Percentiles rank a stretch among this genome's conserved stretches.
Conservation (phyloP, 1,140 invertebrate species). For the Zaprionus ornatus region DNA sequence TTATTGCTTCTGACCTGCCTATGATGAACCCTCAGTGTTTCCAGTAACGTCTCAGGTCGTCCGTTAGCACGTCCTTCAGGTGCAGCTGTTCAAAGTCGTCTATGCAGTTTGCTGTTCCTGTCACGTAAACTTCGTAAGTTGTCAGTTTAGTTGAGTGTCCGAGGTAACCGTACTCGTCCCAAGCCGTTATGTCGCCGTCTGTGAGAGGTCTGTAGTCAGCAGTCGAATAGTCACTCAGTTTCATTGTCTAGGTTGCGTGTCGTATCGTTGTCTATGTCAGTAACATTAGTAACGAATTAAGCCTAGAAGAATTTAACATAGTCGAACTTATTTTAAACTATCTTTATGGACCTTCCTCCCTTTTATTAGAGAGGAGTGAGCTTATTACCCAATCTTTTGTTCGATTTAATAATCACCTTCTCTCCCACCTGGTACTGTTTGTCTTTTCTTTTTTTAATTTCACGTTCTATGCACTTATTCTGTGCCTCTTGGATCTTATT, state of each 20-base stretch:
- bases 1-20: slow-evolving; percentile 16
- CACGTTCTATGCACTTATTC: too few relatives aligned
- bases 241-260: background rate
- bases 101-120: background rate
- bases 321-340: background rate
- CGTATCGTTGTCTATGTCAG: background rate
- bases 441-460: background rate
- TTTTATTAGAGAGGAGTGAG: background rate
- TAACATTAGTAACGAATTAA: background rate
- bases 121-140: background rate
- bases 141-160: slow-evolving; percentile 20
- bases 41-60: background rate
- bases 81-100: background rate
- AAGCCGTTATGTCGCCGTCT: slow-evolving; percentile 21
- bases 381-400: background rate
- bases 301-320: background rate
- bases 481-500: too few relatives aligned
- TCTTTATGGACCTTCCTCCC: background rate
- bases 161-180: slow-evolving; percentile 13
- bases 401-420: background rate
- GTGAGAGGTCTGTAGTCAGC: slow-evolving; percentile 10
- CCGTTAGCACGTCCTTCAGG: background rate
- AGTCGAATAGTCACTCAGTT: slow-evolving; percentile 16
- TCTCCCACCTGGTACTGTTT: background rate
- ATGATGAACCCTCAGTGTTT: slow-evolving; percentile 6